Base-by-base conservation (phyloP, 2,888 invertebrate genomes). In the Cotesia congregata region DNA sequence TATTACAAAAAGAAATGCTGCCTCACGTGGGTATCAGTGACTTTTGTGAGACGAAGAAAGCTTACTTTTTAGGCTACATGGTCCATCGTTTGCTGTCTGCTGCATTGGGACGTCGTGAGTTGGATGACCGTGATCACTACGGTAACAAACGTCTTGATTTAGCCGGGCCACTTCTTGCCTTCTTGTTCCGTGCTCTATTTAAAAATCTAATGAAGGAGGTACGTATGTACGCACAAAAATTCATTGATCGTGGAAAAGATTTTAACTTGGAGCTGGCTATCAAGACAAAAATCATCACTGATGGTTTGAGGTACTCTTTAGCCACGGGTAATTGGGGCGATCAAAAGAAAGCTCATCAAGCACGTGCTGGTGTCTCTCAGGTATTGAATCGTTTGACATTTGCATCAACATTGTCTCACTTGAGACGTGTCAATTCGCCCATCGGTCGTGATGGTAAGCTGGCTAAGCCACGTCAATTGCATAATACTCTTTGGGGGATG, bases 311-410 rank as follows among this genome's bases (percentile, higher is more conserved):
- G 83, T 99, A 99, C 88, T 99, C 99, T 0, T 92, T 99, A 84
- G 99, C 99, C 83, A 99, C 99, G 50, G 99, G 99, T 60, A 99
- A 99, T 90, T 99, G 99, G 99, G 99, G 99, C 69, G 99, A 99
- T 89, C 99, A 99, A 91, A 99, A 99, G 90, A 99, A 99, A 89
- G 99, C 99, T 76, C 99, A 99, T 93, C 98, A 98, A 91, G 98
- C 97, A 30, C 92, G 98, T 90, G 98, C 98, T 83, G 98, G 98
- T 69, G 98, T 98, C 39, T 97, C 97, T 69, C 94, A 95, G 91
- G 99, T 99, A 90, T 95, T 99, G 90, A 99, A 99, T 89, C 93
- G 99, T 83, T 91, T 99, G 81, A 99, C 99, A 0, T 99, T 98
- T 91, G 99, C 98, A 3, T 99, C 99, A 0, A 99, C 99, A 0